Conservation (phyloP, 2,888 invertebrate genomes). For the Hirtodrosophila confusa region DNA sequence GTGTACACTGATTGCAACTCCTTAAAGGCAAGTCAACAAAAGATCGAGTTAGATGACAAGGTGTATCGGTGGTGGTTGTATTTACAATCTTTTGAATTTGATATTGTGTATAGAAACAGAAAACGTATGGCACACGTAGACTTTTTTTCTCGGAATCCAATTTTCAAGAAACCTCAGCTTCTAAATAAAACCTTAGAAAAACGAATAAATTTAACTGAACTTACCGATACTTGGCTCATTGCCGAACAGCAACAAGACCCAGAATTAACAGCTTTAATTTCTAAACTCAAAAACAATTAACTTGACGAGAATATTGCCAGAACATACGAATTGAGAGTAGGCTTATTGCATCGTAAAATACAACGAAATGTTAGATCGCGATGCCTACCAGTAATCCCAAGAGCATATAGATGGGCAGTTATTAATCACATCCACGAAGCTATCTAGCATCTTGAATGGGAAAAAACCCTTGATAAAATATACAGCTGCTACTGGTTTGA, state of each 20-base stretch:
- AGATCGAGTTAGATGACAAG: not conserved
- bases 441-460: no score
- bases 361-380: slow-evolving; percentile 1
- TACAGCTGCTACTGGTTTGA: no score
- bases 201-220: not conserved
- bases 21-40: slow-evolving; percentile 4
- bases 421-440: slow-evolving; percentile 6
- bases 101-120: not conserved
- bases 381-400: slow-evolving; percentile 9
- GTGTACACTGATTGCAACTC: slow-evolving; percentile 22
- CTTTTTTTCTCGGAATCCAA: not conserved
- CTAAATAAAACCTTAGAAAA: not conserved
- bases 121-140: not conserved
- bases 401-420: slow-evolving; percentile 3
- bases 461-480: no score
- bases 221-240: not conserved
- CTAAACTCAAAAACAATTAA: slow-evolving; percentile 1
- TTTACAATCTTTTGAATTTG: not conserved
- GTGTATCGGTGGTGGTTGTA: not conserved
- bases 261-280: no score
- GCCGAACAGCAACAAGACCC: not conserved
- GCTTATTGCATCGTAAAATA: slow-evolving; percentile 11
- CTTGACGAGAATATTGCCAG: not conserved
- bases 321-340: slow-evolving; percentile 2
- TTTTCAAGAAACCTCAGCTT: not conserved